Evolutionary conservation across 2,113 vertebrate species (phyloP).

Genomic region (Amphiprion ocellaris): DNA sequence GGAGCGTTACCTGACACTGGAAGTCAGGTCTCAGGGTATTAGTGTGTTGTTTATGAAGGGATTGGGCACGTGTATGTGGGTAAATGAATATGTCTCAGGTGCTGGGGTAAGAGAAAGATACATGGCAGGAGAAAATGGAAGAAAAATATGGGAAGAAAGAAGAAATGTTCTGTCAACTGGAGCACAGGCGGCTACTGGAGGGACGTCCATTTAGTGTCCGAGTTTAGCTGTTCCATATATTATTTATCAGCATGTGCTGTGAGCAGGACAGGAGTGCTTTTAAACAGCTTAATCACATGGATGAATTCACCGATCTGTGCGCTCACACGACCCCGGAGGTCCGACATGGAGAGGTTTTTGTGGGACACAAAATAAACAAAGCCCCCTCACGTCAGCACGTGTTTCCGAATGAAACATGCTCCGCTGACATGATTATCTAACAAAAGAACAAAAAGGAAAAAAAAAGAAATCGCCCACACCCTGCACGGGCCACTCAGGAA

Average conservation of each 20-base stretch:
- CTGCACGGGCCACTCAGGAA: slow-evolving; percentile 77
- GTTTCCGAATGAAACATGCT: slow-evolving; percentile 43
- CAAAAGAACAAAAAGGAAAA: slow-evolving; percentile 53
- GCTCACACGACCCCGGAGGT: slow-evolving; percentile 4
- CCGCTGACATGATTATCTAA: slow-evolving; percentile 50
- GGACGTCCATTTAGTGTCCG: slow-evolving; percentile 74
- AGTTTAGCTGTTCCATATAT: slow-evolving; percentile 76
- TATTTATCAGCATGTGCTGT: slow-evolving; percentile 74
- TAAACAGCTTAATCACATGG: slow-evolving; percentile 49
- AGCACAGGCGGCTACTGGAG: slow-evolving; percentile 43
- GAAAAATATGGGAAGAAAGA: slow-evolving; percentile 18
- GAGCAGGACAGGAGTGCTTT: slow-evolving; percentile 52
- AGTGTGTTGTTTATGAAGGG: slow-evolving; percentile 32
- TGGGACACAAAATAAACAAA: slow-evolving; percentile 26
- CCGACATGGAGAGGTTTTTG: neutral
- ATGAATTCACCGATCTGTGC: slow-evolving; percentile 14
- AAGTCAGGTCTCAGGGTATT: slow-evolving; percentile 61
- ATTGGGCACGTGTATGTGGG: slow-evolving; percentile 15
- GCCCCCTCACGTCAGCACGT: slow-evolving; percentile 25
- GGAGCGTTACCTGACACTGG: slow-evolving; percentile 79
- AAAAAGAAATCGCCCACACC: slow-evolving; percentile 67
- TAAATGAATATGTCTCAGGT: slow-evolving; percentile 19
- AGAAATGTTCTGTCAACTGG: slow-evolving; percentile 4
- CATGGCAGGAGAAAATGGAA: slow-evolving; percentile 7
- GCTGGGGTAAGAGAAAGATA: slow-evolving; percentile 10